Conservation (phyloP, 2,113 vertebrate species). For the Bubalus kerabau region DNA sequence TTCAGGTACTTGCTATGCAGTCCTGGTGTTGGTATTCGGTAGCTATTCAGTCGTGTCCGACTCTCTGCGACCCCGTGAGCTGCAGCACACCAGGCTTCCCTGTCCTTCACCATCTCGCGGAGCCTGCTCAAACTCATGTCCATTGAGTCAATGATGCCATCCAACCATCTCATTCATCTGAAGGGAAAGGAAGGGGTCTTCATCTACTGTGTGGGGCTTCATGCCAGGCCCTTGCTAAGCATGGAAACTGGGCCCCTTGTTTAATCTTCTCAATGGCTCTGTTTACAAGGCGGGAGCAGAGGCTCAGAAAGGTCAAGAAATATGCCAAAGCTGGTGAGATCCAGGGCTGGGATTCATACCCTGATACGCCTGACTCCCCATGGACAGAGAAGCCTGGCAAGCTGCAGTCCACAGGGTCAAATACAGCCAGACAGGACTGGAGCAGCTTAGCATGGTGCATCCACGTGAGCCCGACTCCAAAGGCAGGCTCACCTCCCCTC, state of each 20-base stretch:
- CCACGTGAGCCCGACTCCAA: not conserved
- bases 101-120: not conserved
- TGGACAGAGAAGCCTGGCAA: not conserved
- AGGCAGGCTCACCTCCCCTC: not conserved
- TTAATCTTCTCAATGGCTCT: not conserved
- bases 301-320: not conserved
- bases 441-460: not conserved
- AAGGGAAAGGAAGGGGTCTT: not conserved
- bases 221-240: not conserved
- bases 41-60: rapidly evolving
- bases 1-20: not conserved
- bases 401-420: not conserved
- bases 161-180: not conserved
- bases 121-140: not conserved
- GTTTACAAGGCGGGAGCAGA: not conserved
- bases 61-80: not conserved
- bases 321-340: not conserved
- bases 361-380: not conserved
- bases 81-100: not conserved
- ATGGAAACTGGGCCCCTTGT: too few species aligned
- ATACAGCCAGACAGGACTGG: not conserved
- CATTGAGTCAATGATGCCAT: not conserved
- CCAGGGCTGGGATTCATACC: not conserved
- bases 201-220: not conserved
- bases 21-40: not conserved